Evolutionary conservation across 2,888 invertebrate species (phyloP).

Genomic region (Eupithecia tripunctaria): DNA sequence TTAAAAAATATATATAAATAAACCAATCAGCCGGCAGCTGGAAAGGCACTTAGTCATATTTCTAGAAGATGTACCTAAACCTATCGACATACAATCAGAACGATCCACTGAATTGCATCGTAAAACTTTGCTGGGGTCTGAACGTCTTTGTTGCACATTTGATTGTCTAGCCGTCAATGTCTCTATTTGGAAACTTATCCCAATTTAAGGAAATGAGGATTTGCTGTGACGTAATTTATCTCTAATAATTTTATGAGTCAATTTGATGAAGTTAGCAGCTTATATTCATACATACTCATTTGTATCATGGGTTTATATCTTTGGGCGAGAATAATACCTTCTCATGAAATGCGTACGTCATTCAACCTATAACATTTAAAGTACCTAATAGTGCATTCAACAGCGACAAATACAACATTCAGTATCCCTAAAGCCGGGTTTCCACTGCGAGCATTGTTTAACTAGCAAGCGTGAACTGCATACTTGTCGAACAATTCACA

Average conservation of each 20-base stretch:
- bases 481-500: too few relatives aligned
- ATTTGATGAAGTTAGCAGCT: too few relatives aligned
- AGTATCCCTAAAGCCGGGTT: not conserved
- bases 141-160: conserved; percentile 28
- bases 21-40: not conserved
- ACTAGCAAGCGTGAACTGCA: too few relatives aligned
- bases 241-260: not conserved
- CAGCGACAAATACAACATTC: not conserved
- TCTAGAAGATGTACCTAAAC: not conserved
- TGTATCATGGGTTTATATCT: too few relatives aligned
- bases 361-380: not conserved
- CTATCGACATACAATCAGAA: conserved; percentile 18
- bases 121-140: conserved; percentile 26
- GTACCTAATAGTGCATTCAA: not conserved
- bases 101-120: conserved; percentile 30
- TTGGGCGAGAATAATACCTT: not conserved
- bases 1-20: too few relatives aligned
- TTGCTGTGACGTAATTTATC: not conserved
- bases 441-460: too few relatives aligned
- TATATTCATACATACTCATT: too few relatives aligned
- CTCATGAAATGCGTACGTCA: not conserved
- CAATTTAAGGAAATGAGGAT: conserved; percentile 1
- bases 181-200: conserved; percentile 20
- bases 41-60: not conserved
- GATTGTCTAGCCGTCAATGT: conserved; percentile 23